A percentile compares a stretch with the other conserved stretches of the same genome.
phyloP scores from a whole-genome alignment of 2,113 vertebrate species.

The Excalfactoria chinensis region DNA sequence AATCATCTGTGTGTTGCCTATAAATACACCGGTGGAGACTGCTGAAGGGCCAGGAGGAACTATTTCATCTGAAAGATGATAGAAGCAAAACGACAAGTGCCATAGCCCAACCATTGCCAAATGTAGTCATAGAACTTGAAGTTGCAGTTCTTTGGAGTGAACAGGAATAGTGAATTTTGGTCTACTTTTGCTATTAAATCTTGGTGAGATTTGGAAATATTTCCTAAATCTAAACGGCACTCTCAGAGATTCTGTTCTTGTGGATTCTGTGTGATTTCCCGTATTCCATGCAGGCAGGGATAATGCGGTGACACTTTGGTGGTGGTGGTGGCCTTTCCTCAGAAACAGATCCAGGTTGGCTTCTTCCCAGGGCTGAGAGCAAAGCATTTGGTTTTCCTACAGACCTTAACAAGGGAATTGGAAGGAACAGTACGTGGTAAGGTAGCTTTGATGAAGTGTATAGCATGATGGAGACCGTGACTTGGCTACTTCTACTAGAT shows the following conservation, averaged over 20 bases:
- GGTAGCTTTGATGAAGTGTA: not conserved
- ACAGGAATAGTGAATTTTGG: not conserved
- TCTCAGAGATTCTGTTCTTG: not conserved
- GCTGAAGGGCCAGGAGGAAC: not conserved
- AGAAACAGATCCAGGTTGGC: not conserved
- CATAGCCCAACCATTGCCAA: not conserved
- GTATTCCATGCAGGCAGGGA: not conserved
- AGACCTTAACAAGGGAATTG: not conserved
- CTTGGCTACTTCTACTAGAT: slow-evolving; percentile 20
- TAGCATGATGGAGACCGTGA: not conserved
- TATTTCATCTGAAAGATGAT: not conserved
- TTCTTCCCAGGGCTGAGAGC: not conserved
- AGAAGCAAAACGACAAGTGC: not conserved
- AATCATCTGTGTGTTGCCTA: not conserved
- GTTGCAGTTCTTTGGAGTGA: not conserved
- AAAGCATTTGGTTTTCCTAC: not conserved
- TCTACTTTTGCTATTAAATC: not conserved
- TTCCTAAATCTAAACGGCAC: not conserved
- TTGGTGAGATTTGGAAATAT: not conserved
- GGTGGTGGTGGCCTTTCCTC: not conserved
- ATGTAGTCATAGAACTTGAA: not conserved
- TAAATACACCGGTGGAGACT: not conserved
- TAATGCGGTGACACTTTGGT: not conserved
- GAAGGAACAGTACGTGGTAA: not conserved
- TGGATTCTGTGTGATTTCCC: not conserved